These are phyloP conservation scores for Camponotus fellah DNA, from an alignment of 2,888 invertebrate genomes.

Conservation along the genomic window DNA sequence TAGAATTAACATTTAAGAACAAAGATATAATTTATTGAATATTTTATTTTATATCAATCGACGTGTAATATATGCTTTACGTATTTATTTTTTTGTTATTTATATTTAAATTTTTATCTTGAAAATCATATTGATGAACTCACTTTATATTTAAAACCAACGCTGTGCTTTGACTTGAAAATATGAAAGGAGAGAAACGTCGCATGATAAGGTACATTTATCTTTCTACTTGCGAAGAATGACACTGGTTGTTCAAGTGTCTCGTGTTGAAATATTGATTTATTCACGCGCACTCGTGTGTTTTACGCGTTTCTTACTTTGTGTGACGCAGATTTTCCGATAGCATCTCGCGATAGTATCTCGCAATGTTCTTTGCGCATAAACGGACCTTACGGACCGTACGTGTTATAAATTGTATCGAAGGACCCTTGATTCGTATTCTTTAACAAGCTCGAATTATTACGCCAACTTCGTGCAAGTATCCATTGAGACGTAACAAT, in stretches of 20 bases:
- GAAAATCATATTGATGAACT: neutral
- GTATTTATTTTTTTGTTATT: neutral
- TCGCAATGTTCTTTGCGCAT: constrained; percentile 21
- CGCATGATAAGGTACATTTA: neutral
- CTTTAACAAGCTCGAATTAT: constrained; percentile 60
- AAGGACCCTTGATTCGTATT: constrained; percentile 60
- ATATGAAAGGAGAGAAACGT: too few species aligned
- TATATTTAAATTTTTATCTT: neutral
- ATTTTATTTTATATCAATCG: neutral
- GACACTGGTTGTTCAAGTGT: neutral
- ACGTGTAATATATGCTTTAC: neutral
- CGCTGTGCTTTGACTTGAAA: neutral
- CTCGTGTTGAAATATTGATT: neutral
- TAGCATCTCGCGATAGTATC: constrained; percentile 36
- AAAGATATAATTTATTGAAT: neutral
- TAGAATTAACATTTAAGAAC: neutral
- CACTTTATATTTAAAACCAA: neutral
- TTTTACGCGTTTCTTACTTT: constrained; percentile 19
- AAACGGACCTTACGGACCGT: constrained; percentile 25
- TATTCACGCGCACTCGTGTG: constrained; percentile 43
- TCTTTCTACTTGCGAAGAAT: neutral
- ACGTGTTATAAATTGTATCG: constrained; percentile 42
- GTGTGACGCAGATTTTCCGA: constrained; percentile 27
- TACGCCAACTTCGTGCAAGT: constrained; percentile 64
- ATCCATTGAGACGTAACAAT: constrained; percentile 71